Evolutionary conservation across 2,113 vertebrate species (phyloP), one percentile per base, ranked within the genome.

Genomic region (Heloderma charlesbogerti): DNA sequence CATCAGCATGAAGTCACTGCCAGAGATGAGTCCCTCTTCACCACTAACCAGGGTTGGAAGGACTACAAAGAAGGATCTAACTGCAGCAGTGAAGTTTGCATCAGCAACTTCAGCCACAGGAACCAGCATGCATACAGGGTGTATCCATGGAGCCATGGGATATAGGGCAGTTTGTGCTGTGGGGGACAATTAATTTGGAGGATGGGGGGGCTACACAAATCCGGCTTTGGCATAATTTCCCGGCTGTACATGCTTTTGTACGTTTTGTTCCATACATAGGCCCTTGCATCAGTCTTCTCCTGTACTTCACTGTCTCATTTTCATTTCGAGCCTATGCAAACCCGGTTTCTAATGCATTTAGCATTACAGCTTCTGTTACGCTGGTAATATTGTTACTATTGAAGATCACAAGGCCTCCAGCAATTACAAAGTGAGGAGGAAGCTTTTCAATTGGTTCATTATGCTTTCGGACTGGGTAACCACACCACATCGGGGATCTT

Each of bases 371-470:
- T 72, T 87, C 57, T 48, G 16, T 22, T 57, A n/a, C 31, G 13
- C 22, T 74, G 13, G 18, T 74, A 74, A 69, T 34, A 48, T 67
- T 34, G 34, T 67, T 84, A 72, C 31, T 72, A 20, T 34, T 13
- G 31, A 37, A 86, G 43, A 86, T 86, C 84, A 74, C 54, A 74
- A 84, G 1, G 25, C 66, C 90, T 1, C 75, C 88, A 83, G 9
- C 81, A 84, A 63, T 66, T 54, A 43, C 12, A 67, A 31, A 66
- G 37, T 43, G 67, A 3, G 60, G 1, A 66, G 25, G 83, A 31
- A 45, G 37, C 13, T 67, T 84, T 67, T 66, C 0, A 69, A 51
- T 10, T 29, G 5, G 0, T 0, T 3, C 0, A 75, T 43, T 81
- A 37, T n/a, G 10, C 48, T 18, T 87, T 66, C 2, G 6, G 27